Evolutionary conservation across 92 coral and sea anemone genomes (phyloP).

Genomic region (Scolanthus callimorphus): DNA sequence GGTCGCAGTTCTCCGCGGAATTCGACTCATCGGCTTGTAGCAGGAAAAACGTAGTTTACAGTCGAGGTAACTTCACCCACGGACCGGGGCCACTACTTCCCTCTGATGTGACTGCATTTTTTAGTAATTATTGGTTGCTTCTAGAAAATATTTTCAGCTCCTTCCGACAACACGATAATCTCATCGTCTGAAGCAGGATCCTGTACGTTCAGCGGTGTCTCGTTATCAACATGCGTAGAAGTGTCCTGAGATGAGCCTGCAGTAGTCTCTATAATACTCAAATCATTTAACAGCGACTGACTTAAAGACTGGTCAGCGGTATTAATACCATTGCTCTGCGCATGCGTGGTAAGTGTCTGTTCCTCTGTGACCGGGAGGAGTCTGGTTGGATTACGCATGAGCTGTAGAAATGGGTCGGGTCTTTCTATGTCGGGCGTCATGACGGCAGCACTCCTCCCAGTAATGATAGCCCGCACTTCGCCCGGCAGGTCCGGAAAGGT

Average conservation of each 20-base stretch:
- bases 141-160: constrained; percentile 81
- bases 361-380: constrained; percentile 30
- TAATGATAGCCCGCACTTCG: constrained; percentile 73
- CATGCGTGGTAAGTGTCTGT: constrained; percentile 4
- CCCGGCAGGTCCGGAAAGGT: constrained; percentile 76
- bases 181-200: constrained; percentile 75
- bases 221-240: no score
- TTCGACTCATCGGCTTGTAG: no score
- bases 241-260: constrained; percentile 6
- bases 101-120: no score
- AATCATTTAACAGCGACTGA: constrained; percentile 52
- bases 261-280: constrained; percentile 30
- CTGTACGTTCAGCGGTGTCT: constrained; percentile 57
- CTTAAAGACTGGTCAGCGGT: constrained; percentile 2
- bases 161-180: constrained; percentile 84
- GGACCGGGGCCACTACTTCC: no score
- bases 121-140: no score
- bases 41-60: no score
- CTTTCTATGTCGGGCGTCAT: constrained; percentile 83
- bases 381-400: constrained; percentile 27
- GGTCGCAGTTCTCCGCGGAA: no score
- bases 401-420: constrained; percentile 62
- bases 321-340: constrained; percentile 1
- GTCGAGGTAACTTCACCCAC: no score
- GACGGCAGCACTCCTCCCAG: constrained; percentile 79